Evolutionary conservation across 1,140 invertebrate species (phyloP).

Genomic region (Neodiprion fabricii): DNA sequence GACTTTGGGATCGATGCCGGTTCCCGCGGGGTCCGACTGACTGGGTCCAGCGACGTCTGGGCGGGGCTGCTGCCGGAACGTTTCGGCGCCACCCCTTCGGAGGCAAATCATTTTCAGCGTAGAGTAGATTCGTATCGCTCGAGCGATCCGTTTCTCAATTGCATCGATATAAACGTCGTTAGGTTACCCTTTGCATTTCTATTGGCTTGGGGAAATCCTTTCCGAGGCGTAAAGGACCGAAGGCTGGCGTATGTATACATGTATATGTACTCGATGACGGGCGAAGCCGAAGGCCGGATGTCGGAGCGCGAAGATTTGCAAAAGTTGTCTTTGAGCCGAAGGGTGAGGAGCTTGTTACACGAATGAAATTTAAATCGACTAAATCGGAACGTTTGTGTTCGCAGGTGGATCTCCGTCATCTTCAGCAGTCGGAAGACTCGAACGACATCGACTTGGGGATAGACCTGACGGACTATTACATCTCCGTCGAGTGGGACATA

Average conservation of each 20-base stretch:
- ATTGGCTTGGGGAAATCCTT: too few relatives aligned
- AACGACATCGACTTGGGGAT: slow-evolving; percentile 88
- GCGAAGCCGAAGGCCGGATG: too few relatives aligned
- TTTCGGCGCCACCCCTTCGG: background rate
- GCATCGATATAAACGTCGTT: too few relatives aligned
- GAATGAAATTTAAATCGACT: too few relatives aligned
- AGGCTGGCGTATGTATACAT: too few relatives aligned
- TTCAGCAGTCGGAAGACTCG: slow-evolving; percentile 80
- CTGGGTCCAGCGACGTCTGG: slow-evolving; percentile 6
- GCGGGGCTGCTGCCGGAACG: background rate
- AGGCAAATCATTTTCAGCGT: slow-evolving; percentile 1
- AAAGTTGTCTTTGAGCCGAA: too few relatives aligned
- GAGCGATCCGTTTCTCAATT: background rate
- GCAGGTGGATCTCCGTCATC: slow-evolving; percentile 87
- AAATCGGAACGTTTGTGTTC: slow-evolving; percentile 30
- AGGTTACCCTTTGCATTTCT: too few relatives aligned
- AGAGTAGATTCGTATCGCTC: background rate
- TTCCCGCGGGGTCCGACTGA: background rate
- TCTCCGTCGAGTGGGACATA: slow-evolving; percentile 98
- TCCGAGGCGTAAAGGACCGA: too few relatives aligned
- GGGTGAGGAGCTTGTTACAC: too few relatives aligned
- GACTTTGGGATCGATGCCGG: background rate
- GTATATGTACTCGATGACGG: too few relatives aligned
- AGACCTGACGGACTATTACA: slow-evolving; percentile 93
- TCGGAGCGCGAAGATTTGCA: too few relatives aligned